Conservation (phyloP, 2,797 vertebrate genomes). For the Neopelma chrysocephalum region DNA sequence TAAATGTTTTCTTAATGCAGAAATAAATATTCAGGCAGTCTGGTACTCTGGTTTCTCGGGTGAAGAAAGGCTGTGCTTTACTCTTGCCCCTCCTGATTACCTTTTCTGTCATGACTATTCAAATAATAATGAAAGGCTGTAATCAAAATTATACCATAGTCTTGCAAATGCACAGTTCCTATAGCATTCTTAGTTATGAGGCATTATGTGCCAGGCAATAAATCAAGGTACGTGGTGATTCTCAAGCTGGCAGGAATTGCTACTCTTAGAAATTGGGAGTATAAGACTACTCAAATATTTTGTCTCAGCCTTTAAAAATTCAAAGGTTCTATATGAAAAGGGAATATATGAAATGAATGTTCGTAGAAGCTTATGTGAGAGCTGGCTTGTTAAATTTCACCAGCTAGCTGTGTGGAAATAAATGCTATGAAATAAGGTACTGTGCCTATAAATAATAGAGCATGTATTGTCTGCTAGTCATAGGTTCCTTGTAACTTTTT, state of each 20-base stretch:
- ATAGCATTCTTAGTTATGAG: background rate
- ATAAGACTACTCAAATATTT: slow-evolving; percentile 22
- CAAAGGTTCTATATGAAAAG: background rate
- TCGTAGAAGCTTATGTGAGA: background rate
- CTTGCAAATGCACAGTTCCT: background rate
- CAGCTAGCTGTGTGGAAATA: background rate
- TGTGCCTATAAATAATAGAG: slow-evolving; percentile 30
- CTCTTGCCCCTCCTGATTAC: background rate
- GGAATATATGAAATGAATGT: background rate
- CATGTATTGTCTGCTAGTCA: background rate
- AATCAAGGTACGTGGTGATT: background rate
- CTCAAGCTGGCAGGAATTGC: background rate
- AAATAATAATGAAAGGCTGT: slow-evolving; percentile 14
- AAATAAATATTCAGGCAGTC: background rate
- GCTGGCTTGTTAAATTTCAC: slow-evolving; percentile 17
- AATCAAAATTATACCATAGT: slow-evolving; percentile 1
- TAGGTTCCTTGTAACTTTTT: background rate
- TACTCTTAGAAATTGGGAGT: background rate
- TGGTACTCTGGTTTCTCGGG: background rate
- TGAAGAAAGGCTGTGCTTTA: background rate
- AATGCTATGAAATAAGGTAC: background rate
- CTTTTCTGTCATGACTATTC: background rate
- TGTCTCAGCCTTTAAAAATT: slow-evolving; percentile 38
- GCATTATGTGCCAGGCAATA: background rate
- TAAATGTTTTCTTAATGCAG: background rate